Conservation (phyloP, 2,888 invertebrate genomes). For the Halictus ligatus region DNA sequence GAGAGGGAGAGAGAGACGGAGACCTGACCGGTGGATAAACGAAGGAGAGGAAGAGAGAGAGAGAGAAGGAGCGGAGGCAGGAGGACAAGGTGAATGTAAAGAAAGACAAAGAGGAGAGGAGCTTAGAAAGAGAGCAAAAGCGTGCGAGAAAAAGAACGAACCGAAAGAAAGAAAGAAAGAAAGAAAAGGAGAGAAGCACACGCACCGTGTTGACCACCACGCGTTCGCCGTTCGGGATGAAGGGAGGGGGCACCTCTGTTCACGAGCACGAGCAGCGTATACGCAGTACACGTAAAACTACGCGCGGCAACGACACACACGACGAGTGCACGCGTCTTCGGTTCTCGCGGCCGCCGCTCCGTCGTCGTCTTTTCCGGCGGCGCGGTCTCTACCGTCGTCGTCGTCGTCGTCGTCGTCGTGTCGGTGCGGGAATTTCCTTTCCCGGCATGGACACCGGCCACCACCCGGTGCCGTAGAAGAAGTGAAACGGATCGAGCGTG, state of each 20-base stretch:
- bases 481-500: constrained; percentile 62
- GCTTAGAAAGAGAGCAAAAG: background rate
- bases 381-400: background rate
- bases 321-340: constrained; percentile 59
- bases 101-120: constrained; percentile 6
- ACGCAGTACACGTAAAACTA: constrained; percentile 63
- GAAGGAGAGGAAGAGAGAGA: background rate
- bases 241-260: constrained; percentile 68
- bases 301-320: constrained; percentile 66
- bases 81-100: background rate
- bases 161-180: constrained; percentile 33
- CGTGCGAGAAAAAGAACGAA: constrained; percentile 8
- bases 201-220: constrained; percentile 76
- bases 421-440: constrained; percentile 57
- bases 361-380: constrained; percentile 48
- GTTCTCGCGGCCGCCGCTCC: constrained; percentile 7
- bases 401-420: constrained; percentile 8
- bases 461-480: constrained; percentile 21
- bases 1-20: background rate
- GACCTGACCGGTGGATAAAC: background rate
- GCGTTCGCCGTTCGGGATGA: constrained; percentile 67
- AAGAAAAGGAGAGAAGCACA: constrained; percentile 62
- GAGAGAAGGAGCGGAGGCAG: background rate
- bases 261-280: constrained; percentile 65
- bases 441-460: constrained; percentile 60